Evolutionary conservation across 2,113 vertebrate genomes (phyloP).

Genomic region (Gymnorhina tibicen): DNA sequence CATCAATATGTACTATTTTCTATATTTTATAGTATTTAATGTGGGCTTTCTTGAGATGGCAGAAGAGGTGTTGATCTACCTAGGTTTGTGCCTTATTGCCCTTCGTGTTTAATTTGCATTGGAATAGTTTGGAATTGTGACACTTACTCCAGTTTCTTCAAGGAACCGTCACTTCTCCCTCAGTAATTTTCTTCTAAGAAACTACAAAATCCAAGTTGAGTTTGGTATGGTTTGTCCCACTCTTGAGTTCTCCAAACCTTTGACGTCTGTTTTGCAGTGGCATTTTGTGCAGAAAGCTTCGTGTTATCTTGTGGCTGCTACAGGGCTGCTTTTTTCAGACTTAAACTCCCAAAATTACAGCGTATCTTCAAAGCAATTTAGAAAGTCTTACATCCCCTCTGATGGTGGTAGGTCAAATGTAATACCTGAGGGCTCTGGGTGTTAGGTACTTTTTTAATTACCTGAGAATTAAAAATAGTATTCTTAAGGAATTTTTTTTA

Average conservation of each 20-base stretch:
- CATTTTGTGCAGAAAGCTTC: background rate
- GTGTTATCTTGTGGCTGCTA: background rate
- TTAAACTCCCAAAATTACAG: background rate
- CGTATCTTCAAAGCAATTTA: background rate
- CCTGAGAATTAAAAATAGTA: background rate
- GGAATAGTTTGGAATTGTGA: background rate
- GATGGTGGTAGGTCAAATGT: background rate
- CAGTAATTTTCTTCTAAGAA: background rate
- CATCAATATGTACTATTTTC: background rate
- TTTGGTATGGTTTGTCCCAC: background rate
- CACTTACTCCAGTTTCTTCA: background rate
- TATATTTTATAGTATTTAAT: background rate
- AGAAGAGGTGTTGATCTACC: background rate
- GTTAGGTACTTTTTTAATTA: background rate
- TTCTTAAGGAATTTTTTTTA: background rate
- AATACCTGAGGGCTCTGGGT: background rate
- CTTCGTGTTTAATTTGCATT: background rate
- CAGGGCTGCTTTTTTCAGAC: background rate
- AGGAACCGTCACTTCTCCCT: background rate
- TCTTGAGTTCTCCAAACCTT: background rate
- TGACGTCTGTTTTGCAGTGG: background rate
- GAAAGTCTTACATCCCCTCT: background rate
- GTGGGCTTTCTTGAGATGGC: background rate
- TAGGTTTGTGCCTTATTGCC: background rate
- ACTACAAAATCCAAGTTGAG: background rate